These are phyloP conservation scores for Xylota sylvarum DNA, from an alignment of 2,888 invertebrate genomes.

Conservation along the genomic window DNA sequence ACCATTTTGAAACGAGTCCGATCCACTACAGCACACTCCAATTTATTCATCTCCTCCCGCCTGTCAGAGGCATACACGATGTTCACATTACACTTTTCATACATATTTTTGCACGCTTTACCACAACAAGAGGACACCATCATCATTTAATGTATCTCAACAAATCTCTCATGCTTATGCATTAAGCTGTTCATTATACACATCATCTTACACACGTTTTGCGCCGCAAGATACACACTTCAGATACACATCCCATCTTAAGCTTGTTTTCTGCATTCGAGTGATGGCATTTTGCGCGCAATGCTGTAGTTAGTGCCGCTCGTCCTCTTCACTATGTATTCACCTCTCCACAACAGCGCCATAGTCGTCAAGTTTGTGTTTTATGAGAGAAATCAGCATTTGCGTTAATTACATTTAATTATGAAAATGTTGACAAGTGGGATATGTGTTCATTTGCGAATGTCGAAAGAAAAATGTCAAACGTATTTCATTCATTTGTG, in stretches of 20 bases:
- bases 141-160: slow-evolving; percentile 69
- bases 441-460: slow-evolving; percentile 76
- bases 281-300: slow-evolving; percentile 57
- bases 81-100: slow-evolving; percentile 51
- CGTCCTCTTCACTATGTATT: background rate
- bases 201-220: slow-evolving; percentile 72
- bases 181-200: slow-evolving; percentile 73
- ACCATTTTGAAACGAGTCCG: slow-evolving; percentile 19
- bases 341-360: background rate
- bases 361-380: slow-evolving; percentile 45
- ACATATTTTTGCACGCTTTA: slow-evolving; percentile 48
- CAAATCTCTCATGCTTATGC: slow-evolving; percentile 66
- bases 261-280: slow-evolving; percentile 40
- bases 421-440: slow-evolving; percentile 74
- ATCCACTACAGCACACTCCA: slow-evolving; percentile 26
- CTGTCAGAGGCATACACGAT: slow-evolving; percentile 13
- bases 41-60: slow-evolving; percentile 21
- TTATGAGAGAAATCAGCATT: slow-evolving; percentile 73
- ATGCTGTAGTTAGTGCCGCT: slow-evolving; percentile 41
- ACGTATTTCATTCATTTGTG: slow-evolving; percentile 65
- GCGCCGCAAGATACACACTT: slow-evolving; percentile 65
- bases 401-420: slow-evolving; percentile 77
- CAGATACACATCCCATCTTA: slow-evolving; percentile 39
- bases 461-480: slow-evolving; percentile 65
- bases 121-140: slow-evolving; percentile 61